phyloP scores from a whole-genome alignment of 2,797 vertebrate genomes.

The Allobates femoralis region DNA sequence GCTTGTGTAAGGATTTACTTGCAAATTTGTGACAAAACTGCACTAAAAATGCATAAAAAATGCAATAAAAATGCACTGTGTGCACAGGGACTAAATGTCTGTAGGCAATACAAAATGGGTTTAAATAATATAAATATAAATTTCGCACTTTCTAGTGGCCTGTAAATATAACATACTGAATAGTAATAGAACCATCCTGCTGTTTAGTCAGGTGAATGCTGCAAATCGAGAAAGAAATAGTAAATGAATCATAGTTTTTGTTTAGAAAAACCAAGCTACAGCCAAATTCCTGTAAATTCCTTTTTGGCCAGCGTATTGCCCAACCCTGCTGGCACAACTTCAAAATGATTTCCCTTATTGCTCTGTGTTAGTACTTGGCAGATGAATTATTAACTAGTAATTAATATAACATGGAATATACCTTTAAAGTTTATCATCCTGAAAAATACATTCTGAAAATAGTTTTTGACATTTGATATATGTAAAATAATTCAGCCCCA shows the following conservation, averaged over 20 bases:
- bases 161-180: too few species aligned
- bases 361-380: not conserved
- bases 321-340: not conserved
- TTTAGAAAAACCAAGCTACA: not conserved
- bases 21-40: too few species aligned
- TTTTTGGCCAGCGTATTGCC: not conserved
- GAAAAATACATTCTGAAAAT: not conserved
- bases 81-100: too few species aligned
- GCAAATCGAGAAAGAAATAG: not conserved
- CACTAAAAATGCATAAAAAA: too few species aligned
- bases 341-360: not conserved
- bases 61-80: too few species aligned
- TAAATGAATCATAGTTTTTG: not conserved
- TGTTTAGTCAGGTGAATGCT: not conserved
- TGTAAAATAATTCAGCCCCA: slow-evolving; percentile 26
- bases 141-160: too few species aligned
- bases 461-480: slow-evolving; percentile 41
- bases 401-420: not conserved
- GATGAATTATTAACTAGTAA: not conserved
- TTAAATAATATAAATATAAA: too few species aligned
- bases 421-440: slow-evolving; percentile 17
- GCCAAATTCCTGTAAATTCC: not conserved
- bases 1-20: too few species aligned
- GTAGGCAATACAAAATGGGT: too few species aligned
- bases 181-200: too few species aligned